Conservation (phyloP, 2,888 invertebrate genomes). For the Sacculina carcini region DNA sequence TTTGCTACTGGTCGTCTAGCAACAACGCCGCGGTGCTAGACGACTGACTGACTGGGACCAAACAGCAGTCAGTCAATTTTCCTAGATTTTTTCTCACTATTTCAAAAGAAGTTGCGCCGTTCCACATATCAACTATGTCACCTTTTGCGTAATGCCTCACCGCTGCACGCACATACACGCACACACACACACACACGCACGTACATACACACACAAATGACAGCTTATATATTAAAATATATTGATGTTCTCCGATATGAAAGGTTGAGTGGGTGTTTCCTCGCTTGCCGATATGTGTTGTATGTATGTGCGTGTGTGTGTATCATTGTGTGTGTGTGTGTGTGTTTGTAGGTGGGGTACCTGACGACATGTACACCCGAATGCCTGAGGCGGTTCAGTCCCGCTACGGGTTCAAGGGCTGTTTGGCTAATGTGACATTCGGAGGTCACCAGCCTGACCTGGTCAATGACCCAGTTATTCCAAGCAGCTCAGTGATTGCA, state of each 20-base stretch:
- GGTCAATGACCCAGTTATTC: constrained; percentile 60
- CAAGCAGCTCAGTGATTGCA: constrained; percentile 51
- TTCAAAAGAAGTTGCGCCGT: constrained; percentile 54
- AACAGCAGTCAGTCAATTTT: constrained; percentile 62
- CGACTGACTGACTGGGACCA: constrained; percentile 35
- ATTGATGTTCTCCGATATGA: constrained; percentile 52
- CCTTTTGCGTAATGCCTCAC: constrained; percentile 65
- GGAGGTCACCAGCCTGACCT: constrained; percentile 73
- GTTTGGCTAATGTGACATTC: constrained; percentile 67
- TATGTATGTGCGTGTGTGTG: too few species aligned
- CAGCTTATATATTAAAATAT: constrained; percentile 65
- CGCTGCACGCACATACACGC: constrained; percentile 87
- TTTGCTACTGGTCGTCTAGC: constrained; percentile 66
- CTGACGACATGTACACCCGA: constrained; percentile 52
- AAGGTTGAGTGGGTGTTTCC: constrained; percentile 57
- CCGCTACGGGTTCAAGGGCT: constrained; percentile 73
- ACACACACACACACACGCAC: constrained; percentile 69
- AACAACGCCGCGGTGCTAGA: constrained; percentile 67
- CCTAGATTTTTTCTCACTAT: constrained; percentile 66
- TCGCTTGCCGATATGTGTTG: neutral
- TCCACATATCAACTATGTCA: constrained; percentile 41
- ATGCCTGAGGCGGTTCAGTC: constrained; percentile 59
- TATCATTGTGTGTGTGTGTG: too few species aligned
- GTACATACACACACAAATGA: too few species aligned
- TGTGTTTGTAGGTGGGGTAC: constrained; percentile 51